Conservation (phyloP, 1,140 invertebrate species). For the Pristionchus pacificus region DNA sequence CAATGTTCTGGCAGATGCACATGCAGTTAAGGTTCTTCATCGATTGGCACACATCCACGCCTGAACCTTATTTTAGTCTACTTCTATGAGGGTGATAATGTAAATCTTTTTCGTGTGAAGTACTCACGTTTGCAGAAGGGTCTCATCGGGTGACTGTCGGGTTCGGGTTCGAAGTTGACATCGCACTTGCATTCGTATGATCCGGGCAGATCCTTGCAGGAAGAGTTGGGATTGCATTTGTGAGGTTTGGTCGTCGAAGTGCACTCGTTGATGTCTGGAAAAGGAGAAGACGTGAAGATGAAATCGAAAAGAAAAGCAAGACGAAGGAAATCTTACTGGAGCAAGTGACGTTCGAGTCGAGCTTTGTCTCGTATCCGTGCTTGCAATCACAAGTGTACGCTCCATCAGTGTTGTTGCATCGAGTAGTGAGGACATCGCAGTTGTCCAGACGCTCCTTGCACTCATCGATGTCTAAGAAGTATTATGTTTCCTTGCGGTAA, state of each 20-base stretch:
- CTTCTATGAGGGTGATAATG: background rate
- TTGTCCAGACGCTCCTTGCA: background rate
- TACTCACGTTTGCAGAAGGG: background rate
- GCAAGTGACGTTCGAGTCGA: background rate
- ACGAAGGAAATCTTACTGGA: background rate
- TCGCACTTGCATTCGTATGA: background rate
- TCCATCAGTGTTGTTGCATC: background rate
- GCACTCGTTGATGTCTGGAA: background rate
- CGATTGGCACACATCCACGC: background rate
- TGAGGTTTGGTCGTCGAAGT: background rate
- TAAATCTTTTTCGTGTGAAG: no score
- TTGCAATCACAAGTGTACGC: background rate
- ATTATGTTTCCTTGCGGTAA: background rate
- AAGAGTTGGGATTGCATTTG: background rate
- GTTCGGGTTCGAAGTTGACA: background rate
- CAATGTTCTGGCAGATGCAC: background rate
- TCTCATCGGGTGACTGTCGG: background rate
- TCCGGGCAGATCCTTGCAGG: background rate
- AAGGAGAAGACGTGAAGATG: no score
- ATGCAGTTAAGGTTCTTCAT: background rate
- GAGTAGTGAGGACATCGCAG: background rate
- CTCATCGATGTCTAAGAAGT: background rate
- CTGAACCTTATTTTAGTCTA: background rate
- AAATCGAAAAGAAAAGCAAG: no score
- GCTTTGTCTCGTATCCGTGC: background rate